phyloP scores from a whole-genome alignment of 2,888 invertebrate species.

The Apamea crenata region DNA sequence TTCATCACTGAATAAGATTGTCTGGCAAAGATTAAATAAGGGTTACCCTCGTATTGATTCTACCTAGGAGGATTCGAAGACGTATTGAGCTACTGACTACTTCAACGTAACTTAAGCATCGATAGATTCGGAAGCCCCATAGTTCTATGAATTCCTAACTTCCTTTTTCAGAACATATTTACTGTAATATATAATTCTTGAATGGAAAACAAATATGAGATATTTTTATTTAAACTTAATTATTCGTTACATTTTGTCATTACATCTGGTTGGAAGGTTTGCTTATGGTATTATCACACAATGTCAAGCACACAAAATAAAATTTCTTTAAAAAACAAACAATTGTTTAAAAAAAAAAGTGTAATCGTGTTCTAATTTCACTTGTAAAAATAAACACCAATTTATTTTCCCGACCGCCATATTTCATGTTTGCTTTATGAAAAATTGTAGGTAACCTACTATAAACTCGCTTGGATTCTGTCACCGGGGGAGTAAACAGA shows the following conservation, averaged over 20 bases:
- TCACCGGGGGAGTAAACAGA: conserved; percentile 37
- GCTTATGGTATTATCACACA: background rate
- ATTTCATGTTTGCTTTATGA: conserved; percentile 43
- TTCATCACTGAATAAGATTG: conserved; percentile 10
- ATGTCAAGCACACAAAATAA: conserved; percentile 4
- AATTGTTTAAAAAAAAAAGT: background rate
- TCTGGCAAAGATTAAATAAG: conserved; percentile 19
- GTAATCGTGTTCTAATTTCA: conserved; percentile 26
- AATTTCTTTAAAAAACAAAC: background rate
- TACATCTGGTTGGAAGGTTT: background rate
- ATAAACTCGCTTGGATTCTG: conserved; percentile 50
- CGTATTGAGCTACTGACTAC: background rate
- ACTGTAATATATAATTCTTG: background rate
- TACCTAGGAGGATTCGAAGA: background rate
- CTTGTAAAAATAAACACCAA: conserved; percentile 26
- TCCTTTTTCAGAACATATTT: background rate
- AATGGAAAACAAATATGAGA: background rate
- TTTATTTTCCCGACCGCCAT: conserved; percentile 37
- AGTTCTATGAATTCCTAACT: background rate
- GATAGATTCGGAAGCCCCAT: background rate
- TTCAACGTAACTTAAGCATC: background rate
- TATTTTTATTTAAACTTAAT: background rate
- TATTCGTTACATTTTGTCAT: background rate
- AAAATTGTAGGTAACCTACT: conserved; percentile 41
- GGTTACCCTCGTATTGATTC: conserved; percentile 10